Evolutionary conservation across 2,888 invertebrate genomes (phyloP).

Genomic region (Tholera decimalis): DNA sequence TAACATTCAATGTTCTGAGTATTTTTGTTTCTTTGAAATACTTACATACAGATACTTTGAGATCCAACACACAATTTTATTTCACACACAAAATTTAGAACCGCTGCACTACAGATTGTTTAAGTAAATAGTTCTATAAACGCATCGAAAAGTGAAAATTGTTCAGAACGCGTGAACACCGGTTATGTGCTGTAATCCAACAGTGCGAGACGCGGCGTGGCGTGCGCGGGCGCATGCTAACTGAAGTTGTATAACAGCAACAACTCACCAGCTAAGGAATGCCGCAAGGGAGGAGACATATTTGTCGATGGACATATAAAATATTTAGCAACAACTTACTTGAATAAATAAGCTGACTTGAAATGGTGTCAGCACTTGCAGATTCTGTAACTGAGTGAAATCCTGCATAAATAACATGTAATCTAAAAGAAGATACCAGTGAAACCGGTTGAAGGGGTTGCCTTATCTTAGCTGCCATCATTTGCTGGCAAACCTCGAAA

Average conservation of each 20-base stretch:
- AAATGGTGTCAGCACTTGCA: slow-evolving; percentile 46
- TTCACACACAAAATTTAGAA: slow-evolving; percentile 39
- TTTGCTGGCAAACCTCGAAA: too few species aligned
- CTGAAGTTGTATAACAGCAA: slow-evolving; percentile 76
- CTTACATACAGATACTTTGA: slow-evolving; percentile 44
- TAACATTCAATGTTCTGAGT: neutral
- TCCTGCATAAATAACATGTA: slow-evolving; percentile 18
- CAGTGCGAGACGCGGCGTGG: slow-evolving; percentile 68
- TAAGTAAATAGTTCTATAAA: slow-evolving; percentile 47
- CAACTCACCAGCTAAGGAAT: slow-evolving; percentile 61
- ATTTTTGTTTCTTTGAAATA: slow-evolving; percentile 11
- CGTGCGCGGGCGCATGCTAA: slow-evolving; percentile 72
- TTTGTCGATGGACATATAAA: slow-evolving; percentile 54
- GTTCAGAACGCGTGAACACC: slow-evolving; percentile 62
- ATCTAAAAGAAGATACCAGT: neutral
- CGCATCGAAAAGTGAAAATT: slow-evolving; percentile 71
- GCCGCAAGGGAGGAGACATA: slow-evolving; percentile 66
- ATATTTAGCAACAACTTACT: slow-evolving; percentile 49
- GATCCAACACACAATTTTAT: slow-evolving; percentile 25
- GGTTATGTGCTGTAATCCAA: slow-evolving; percentile 56
- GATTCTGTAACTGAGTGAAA: slow-evolving; percentile 35
- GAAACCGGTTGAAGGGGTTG: too few species aligned
- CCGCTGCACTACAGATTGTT: slow-evolving; percentile 37
- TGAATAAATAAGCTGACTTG: slow-evolving; percentile 35
- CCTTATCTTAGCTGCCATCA: too few species aligned